Percentiles rank a stretch among this genome's conserved stretches.
These are phyloP conservation scores for Drosophila athabasca DNA, from an alignment of 1,140 invertebrate species.

Conservation along the genomic window DNA sequence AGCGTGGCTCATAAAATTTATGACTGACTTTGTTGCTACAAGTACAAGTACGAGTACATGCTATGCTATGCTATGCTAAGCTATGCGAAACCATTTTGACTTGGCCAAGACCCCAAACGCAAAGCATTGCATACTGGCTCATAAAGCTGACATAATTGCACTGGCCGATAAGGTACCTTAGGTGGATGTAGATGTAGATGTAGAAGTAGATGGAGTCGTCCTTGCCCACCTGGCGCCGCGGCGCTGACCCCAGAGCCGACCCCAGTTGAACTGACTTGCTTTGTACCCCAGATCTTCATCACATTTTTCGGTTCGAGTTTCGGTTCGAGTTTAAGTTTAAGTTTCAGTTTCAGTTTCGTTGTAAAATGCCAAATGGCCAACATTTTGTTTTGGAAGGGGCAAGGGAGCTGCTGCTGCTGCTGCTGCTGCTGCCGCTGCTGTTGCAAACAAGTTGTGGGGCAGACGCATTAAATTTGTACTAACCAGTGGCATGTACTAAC, in stretches of 20 bases:
- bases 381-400: no score
- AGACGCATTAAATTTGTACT: slow-evolving; percentile 52
- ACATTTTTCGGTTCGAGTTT: slow-evolving; percentile 31
- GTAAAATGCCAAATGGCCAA: slow-evolving; percentile 55
- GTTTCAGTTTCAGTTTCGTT: background rate
- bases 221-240: slow-evolving; percentile 22
- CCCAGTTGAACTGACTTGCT: slow-evolving; percentile 17
- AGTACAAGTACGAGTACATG: no score
- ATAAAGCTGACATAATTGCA: no score
- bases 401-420: no score
- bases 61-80: no score
- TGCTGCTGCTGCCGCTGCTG: no score
- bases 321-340: background rate
- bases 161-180: no score
- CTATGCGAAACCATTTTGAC: slow-evolving; percentile 20
- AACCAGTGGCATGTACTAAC: slow-evolving; percentile 44
- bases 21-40: slow-evolving; percentile 34
- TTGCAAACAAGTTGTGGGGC: slow-evolving; percentile 12
- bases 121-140: slow-evolving; percentile 10
- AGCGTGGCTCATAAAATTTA: slow-evolving; percentile 52
- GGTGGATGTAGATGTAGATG: no score
- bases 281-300: slow-evolving; percentile 27
- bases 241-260: slow-evolving; percentile 7
- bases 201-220: background rate
- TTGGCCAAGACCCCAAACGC: slow-evolving; percentile 65